Evolutionary conservation across 2,797 vertebrate species (phyloP).

Genomic region (Pangasius macronema): DNA sequence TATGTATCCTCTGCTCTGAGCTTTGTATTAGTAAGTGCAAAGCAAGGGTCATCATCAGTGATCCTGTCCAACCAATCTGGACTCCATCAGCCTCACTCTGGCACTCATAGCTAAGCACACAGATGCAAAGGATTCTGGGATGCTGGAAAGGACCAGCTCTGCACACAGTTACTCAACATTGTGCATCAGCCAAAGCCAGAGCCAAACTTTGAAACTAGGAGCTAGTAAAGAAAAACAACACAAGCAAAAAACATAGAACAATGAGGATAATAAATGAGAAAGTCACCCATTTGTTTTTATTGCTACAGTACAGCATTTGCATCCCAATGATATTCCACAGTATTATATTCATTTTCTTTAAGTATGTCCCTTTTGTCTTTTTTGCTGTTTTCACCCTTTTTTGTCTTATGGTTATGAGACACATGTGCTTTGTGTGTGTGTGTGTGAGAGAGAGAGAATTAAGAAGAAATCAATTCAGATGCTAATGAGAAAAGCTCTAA

Average conservation of each 20-base stretch:
- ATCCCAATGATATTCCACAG: conserved; percentile 45
- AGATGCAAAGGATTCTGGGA: conserved; percentile 14
- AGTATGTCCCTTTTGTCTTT: conserved; percentile 31
- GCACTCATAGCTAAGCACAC: background rate
- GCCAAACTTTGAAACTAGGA: conserved; percentile 34
- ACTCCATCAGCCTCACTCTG: conserved; percentile 39
- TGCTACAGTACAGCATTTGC: conserved; percentile 49
- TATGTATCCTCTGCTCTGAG: conserved; percentile 17
- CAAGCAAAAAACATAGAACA: conserved; percentile 41
- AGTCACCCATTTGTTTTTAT: conserved; percentile 41
- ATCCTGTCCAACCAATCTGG: conserved; percentile 35
- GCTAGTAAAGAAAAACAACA: conserved; percentile 35
- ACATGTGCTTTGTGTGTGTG: conserved; percentile 57
- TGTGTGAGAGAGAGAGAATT: conserved; percentile 73
- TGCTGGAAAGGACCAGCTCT: conserved; percentile 13
- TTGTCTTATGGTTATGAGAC: conserved; percentile 33
- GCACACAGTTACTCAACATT: background rate
- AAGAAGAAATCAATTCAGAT: conserved; percentile 87
- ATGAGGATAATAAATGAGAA: conserved; percentile 57
- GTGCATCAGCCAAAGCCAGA: background rate
- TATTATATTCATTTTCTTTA: conserved; percentile 48
- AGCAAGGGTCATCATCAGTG: conserved; percentile 36
- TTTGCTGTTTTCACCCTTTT: conserved; percentile 2
- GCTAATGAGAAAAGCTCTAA: conserved; percentile 87
- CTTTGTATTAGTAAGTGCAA: conserved; percentile 32